Evolutionary conservation across 2,113 vertebrate genomes (phyloP).

Genomic region (Puma concolor): DNA sequence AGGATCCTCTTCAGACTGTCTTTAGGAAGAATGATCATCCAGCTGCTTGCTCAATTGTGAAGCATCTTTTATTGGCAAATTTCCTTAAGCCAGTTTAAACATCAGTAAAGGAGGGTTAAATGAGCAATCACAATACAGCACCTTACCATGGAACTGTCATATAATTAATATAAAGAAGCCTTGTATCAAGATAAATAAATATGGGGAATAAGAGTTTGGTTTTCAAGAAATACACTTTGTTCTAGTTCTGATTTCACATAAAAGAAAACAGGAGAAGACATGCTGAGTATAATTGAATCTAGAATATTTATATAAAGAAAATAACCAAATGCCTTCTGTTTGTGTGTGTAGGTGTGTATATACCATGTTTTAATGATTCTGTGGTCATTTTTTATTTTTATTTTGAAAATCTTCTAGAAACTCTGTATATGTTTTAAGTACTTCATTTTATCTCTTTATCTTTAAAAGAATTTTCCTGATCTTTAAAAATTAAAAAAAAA

Average conservation of each 20-base stretch:
- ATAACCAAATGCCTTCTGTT: background rate
- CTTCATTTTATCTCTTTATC: background rate
- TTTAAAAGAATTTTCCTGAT: background rate
- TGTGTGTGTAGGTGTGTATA: background rate
- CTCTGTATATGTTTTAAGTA: background rate
- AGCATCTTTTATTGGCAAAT: background rate
- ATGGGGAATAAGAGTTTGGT: background rate
- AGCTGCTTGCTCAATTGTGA: background rate
- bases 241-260: conserved; percentile 30
- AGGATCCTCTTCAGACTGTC: background rate
- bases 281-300: background rate
- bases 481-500: background rate
- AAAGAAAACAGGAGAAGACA: background rate
- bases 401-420: conserved; percentile 4
- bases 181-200: conserved; percentile 32
- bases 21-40: background rate
- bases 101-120: background rate
- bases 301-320: background rate
- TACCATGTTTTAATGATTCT: background rate
- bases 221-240: background rate
- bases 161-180: conserved; percentile 31
- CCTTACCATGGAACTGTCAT: background rate
- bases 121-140: background rate
- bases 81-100: background rate
- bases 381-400: background rate